These are phyloP conservation scores for Acanthiza pusilla DNA, from an alignment of 2,797 vertebrate genomes.

Conservation along the genomic window DNA sequence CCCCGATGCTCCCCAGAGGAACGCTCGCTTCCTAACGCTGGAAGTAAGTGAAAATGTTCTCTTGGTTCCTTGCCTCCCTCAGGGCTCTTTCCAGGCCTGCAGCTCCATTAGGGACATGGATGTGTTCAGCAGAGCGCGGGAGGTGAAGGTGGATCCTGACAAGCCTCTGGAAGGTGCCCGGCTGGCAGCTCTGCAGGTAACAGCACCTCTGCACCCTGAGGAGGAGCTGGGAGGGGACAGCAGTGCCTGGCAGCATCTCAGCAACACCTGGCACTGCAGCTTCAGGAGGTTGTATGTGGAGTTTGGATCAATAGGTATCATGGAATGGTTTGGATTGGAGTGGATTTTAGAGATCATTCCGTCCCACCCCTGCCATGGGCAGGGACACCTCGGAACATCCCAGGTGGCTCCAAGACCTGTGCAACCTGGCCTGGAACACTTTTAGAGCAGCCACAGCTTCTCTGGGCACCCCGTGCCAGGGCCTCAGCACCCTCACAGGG, in stretches of 20 bases:
- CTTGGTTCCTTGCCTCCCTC: neutral
- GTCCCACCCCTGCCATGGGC: neutral
- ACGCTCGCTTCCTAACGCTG: conserved; percentile 80
- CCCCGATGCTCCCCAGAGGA: conserved; percentile 87
- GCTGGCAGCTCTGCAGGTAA: conserved; percentile 88
- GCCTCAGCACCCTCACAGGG: rapidly evolving
- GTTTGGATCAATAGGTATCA: rapidly evolving
- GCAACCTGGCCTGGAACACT: neutral
- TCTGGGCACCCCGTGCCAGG: neutral
- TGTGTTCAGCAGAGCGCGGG: conserved; percentile 75
- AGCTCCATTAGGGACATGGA: conserved; percentile 76
- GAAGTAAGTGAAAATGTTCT: conserved; percentile 77
- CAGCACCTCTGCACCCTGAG: rapidly evolving
- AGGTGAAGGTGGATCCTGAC: conserved; percentile 95
- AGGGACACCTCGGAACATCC: rapidly evolving
- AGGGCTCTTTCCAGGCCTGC: conserved; percentile 84
- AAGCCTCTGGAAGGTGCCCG: conserved; percentile 91
- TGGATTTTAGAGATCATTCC: neutral
- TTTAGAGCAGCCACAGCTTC: neutral
- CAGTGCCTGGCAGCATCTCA: neutral
- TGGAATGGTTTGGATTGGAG: neutral
- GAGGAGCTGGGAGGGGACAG: neutral
- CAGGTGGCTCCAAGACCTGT: rapidly evolving
- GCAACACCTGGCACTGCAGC: rapidly evolving
- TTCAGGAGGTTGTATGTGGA: rapidly evolving